Conservation (phyloP, 2,888 invertebrate species). For the Quadroppia sp. region DNA sequence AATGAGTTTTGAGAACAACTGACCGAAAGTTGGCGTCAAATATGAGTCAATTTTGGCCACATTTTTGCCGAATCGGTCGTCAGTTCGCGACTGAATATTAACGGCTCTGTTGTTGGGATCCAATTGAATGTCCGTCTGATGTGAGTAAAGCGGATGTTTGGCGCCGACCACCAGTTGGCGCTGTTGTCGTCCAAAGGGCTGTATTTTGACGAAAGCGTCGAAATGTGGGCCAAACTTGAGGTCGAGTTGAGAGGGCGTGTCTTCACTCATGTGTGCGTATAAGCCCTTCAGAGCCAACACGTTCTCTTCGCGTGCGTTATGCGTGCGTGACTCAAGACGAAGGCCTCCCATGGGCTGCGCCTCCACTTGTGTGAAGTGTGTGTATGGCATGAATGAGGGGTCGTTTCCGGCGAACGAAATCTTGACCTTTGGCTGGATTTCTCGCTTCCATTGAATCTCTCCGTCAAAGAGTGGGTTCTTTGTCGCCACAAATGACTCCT, state of each 20-base stretch:
- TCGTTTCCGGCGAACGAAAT: background rate
- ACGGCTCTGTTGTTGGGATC: too few species aligned
- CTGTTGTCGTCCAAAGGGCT: background rate
- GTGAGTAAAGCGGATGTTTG: too few species aligned
- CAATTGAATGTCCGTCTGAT: background rate
- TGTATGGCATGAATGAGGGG: background rate
- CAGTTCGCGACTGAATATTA: constrained; percentile 6
- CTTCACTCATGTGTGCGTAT: too few species aligned
- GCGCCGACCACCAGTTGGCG: too few species aligned
- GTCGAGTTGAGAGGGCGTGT: too few species aligned
- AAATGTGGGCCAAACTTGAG: too few species aligned
- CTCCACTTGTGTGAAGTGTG: background rate
- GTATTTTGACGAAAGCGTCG: too few species aligned
- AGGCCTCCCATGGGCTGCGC: too few species aligned
- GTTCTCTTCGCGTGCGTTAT: too few species aligned
- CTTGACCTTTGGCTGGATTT: background rate
- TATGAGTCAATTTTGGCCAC: constrained; percentile 1
- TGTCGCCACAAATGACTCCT: background rate
- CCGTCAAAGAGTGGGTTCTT: background rate
- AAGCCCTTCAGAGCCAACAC: background rate
- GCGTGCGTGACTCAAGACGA: too few species aligned
- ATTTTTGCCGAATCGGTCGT: background rate
- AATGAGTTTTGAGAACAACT: background rate
- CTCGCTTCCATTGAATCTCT: background rate
- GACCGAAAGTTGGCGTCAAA: background rate